phyloP scores from a whole-genome alignment of 2,113 vertebrate species.

The Cichladusa arquata region DNA sequence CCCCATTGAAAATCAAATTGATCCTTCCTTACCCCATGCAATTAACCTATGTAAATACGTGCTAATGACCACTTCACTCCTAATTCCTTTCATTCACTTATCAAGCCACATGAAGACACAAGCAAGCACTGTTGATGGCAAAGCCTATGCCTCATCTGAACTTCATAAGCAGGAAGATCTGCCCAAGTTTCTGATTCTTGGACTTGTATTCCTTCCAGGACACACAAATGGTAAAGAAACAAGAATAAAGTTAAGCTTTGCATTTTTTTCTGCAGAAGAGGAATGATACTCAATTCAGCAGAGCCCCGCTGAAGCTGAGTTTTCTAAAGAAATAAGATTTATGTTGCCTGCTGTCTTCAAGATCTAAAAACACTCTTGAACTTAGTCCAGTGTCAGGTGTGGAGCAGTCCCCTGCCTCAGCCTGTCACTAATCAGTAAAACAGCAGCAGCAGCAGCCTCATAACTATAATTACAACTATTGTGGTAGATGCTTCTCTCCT shows the following conservation, averaged over 20 bases:
- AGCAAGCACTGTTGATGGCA: background rate
- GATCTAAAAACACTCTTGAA: background rate
- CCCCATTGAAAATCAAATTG: slow-evolving; percentile 9
- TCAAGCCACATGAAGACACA: background rate
- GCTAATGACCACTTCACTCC: background rate
- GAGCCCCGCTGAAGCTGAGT: background rate
- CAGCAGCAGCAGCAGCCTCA: background rate
- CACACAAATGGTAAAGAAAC: background rate
- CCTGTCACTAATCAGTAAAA: background rate
- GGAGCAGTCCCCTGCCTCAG: background rate
- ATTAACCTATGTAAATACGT: slow-evolving; percentile 54
- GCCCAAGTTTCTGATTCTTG: background rate
- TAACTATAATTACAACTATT: rapidly evolving
- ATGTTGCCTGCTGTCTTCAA: background rate
- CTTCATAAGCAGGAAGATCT: background rate
- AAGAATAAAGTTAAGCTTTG: background rate
- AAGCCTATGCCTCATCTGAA: background rate
- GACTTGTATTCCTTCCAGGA: background rate
- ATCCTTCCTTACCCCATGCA: slow-evolving; percentile 9
- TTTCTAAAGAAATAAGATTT: background rate
- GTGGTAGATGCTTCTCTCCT: background rate
- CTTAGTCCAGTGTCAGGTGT: background rate
- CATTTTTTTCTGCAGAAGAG: background rate
- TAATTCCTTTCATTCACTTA: background rate
- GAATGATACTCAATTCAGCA: background rate